These are phyloP conservation scores for Lepidurus couesii DNA, from an alignment of 1,140 invertebrate species.

Conservation along the genomic window DNA sequence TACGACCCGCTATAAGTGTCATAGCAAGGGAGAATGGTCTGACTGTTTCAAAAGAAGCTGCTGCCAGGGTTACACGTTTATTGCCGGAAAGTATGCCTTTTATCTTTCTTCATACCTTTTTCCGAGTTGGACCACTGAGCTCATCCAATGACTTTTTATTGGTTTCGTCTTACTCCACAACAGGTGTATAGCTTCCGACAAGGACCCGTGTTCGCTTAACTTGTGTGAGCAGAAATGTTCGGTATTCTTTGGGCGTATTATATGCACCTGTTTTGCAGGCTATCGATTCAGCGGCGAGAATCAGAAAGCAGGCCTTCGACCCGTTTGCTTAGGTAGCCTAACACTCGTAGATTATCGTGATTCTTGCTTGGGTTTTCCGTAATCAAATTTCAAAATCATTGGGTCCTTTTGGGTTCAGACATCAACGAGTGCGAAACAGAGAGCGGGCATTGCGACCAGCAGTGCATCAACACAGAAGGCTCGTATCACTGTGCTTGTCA, in stretches of 20 bases:
- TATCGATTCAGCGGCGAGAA: conserved; percentile 55
- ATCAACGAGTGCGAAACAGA: conserved; percentile 61
- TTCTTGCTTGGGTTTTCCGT: background rate
- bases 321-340: conserved; percentile 53
- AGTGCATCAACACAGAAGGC: conserved; percentile 55
- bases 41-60: conserved; percentile 51
- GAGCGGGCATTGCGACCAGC: conserved; percentile 56
- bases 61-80: conserved; percentile 52
- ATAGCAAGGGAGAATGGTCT: conserved; percentile 48
- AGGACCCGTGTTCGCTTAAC: conserved; percentile 56
- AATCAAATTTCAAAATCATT: background rate
- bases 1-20: conserved; percentile 51
- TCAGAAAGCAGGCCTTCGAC: conserved; percentile 49
- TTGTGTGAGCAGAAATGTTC: conserved; percentile 60
- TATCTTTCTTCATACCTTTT: conserved; percentile 19
- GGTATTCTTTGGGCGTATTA: conserved; percentile 53
- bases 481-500: conserved; percentile 53
- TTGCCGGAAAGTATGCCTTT: conserved; percentile 45
- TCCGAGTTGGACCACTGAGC: background rate
- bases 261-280: conserved; percentile 58
- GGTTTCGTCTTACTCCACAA: background rate
- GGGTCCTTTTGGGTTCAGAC: conserved; percentile 47
- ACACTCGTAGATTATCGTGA: background rate
- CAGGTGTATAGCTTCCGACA: conserved; percentile 52
- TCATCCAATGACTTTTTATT: background rate